These are phyloP conservation scores for Stegostoma tigrinum DNA, from an alignment of 2,113 vertebrate species.

Conservation along the genomic window DNA sequence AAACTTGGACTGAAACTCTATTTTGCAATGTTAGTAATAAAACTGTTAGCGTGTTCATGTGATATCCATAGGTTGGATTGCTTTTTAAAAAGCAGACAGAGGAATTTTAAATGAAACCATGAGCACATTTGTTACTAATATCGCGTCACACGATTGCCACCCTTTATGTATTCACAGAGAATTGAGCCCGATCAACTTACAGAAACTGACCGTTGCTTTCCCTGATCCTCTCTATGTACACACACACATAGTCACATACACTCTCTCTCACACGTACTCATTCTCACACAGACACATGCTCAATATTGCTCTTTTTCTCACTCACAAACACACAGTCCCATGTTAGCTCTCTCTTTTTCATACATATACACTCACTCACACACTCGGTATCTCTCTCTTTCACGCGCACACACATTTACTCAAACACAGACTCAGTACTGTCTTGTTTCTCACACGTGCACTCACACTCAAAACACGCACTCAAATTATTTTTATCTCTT, in stretches of 20 bases:
- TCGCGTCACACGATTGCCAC: neutral
- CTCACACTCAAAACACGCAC: too few species aligned
- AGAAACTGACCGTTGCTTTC: neutral
- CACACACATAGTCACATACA: neutral
- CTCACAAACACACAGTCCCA: too few species aligned
- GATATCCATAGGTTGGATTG: neutral
- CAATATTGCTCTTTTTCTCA: too few species aligned
- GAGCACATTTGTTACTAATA: constrained; percentile 29
- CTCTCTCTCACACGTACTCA: neutral
- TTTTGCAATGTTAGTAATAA: neutral
- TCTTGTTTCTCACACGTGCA: too few species aligned
- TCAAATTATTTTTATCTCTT: too few species aligned
- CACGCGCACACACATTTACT: neutral
- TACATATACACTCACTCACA: too few species aligned
- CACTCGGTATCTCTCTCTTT: too few species aligned
- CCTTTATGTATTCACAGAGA: neutral
- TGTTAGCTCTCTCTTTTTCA: neutral
- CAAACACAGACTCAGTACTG: neutral
- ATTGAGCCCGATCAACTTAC: neutral
- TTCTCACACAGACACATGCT: too few species aligned
- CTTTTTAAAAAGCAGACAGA: constrained; percentile 1
- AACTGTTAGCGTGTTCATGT: neutral
- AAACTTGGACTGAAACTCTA: neutral
- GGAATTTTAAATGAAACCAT: constrained; percentile 32
- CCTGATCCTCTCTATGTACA: neutral